Base-by-base conservation (phyloP, 2,888 invertebrate species). In the Mythimna lalbum region DNA sequence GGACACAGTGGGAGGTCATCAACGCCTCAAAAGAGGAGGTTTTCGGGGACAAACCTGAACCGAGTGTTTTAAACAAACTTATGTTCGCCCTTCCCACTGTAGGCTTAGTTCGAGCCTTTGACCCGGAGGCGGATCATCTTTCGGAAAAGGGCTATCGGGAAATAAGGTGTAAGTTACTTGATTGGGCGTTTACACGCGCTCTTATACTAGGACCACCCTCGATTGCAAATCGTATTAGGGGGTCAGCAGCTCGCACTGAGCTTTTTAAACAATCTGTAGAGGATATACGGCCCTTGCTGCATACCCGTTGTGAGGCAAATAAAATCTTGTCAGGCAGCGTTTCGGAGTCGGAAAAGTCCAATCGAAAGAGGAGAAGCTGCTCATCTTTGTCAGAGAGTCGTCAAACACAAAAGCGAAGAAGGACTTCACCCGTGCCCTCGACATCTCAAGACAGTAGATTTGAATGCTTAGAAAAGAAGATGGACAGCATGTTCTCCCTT, bases 81-180 rank as follows among this genome's bases (percentile, higher is more conserved):
- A 21, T 19, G 21, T 66, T 59, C n/a, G 66, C 66, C 12, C 9
- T 66, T 0, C 59, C 66, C 2, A 66, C 66, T 1, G 59, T 57
- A 19, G 57, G 57, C 2, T 10, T 66, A 17, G 65, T 21, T 5
- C n/a, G 59, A 6, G 65, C 65, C 0, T 66, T 66, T 23, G 10
- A 23, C 17, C 65, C 59, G 14, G 66, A 66, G 2, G 52, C 39
- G 1, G 27, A 57, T 10, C 66, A 50, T 39, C 39, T 66, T 2
- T 66, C 66, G 0, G 66, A 66, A 21, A 59, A 66, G 19, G 50
- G 52, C 0, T 66, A 36, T 17, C 49, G 52, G 2, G 66, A 66
- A 4, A 19, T 66, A 19, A 17, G 39, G 5, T 33, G 9, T 1
- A 65, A 65, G 4, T 5, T 57, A 0, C 10, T 65, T 1, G 64